Evolutionary conservation across 1,140 invertebrate genomes (phyloP), one percentile per base, ranked within the genome.

Genomic region (Eumaeus atala): DNA sequence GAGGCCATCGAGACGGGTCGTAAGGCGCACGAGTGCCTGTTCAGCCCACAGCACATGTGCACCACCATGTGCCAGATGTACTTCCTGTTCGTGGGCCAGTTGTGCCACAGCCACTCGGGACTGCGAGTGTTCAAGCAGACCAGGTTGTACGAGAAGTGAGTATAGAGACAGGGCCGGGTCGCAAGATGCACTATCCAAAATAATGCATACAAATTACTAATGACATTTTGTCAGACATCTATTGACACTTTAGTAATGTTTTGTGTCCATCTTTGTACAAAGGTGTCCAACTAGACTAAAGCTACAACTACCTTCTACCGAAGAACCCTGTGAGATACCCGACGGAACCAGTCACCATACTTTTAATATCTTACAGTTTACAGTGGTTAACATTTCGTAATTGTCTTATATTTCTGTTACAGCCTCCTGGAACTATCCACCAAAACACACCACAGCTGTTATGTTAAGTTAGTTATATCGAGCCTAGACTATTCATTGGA

Each of bases 51-150:
- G 57, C 93, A 95, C 74, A 92, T 98, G 88, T 90, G 92, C 49
- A 95, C 92, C 61, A 97, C 95, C 5, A 93, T 96, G 75, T 95
- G 95, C 77, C 96, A 97, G 78, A 93, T 94, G 79, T 98, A 98
- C 87, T 99, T 98, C 77, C 87, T 98, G 1, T 95, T 97, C 68
- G 91, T 98, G 49, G 97, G 97, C 1, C 92, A 95, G 60, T 88
- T 98, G 53, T 95, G 93, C 58, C 92, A 92, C 48, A 91, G 91
- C n/a, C 87, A 89, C 37, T 90, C 91, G 48, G 96, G 96, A 0
- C 88, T 93, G 28, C 90, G 89, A 52, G 87, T 93, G 55, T 91
- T 98, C 11, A 93, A 95, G 47, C 92, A 92, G 59, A 92, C 93
- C 12, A 91, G 92, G 48, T 89, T 98, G 51, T 93, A 96, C 72